Base-by-base conservation (phyloP, 2,113 vertebrate species). In the Asarcornis scutulata region DNA sequence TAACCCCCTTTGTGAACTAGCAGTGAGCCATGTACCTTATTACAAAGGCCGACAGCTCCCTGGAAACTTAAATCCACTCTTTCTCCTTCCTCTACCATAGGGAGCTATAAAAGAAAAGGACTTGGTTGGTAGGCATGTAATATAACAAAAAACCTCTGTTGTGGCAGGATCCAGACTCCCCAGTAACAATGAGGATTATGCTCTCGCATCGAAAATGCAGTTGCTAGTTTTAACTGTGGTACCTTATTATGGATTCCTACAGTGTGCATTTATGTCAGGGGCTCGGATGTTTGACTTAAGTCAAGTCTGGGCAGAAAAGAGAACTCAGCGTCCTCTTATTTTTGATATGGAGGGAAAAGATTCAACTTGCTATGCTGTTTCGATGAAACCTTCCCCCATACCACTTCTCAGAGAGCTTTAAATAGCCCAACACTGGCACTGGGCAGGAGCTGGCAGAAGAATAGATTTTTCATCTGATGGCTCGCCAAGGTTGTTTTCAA, bases 1-100 rank as follows among this genome's bases (percentile, higher is more conserved):
- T 96, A 89, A 87, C 94, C 95, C 94, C 97, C 94, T 97, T 96
- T 96, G 97, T 96, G 91, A 96, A 64, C 93, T 81, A 93, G 87
- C 96, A 96, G 87, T 67, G 93, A 96, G 96, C 93, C 93, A 89
- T 91, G 77, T 87, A 92, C 95, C 91, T 95, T 76, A 90, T 95
- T 87, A 96, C 93, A 97, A 96, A 96, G 95, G 86, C 87, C 90
- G 50, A 83, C 86, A 93, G 92, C 95, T 96, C 94, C 93, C 92
- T 95, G 92, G 92, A 97, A 97, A 94, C 89, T 95, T 93, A 92
- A 96, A 95, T 95, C 96, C 94, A 92, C 90, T 94, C 90, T 81
- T 95, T 92, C 77, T 44, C 78, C 89, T 82, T 71, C 60, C 87
- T 67, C 63, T 68, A 74, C 93, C 93, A 10, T 58, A 38, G 91